Conservation (phyloP, 1,140 invertebrate species). For the Solen grandis region DNA sequence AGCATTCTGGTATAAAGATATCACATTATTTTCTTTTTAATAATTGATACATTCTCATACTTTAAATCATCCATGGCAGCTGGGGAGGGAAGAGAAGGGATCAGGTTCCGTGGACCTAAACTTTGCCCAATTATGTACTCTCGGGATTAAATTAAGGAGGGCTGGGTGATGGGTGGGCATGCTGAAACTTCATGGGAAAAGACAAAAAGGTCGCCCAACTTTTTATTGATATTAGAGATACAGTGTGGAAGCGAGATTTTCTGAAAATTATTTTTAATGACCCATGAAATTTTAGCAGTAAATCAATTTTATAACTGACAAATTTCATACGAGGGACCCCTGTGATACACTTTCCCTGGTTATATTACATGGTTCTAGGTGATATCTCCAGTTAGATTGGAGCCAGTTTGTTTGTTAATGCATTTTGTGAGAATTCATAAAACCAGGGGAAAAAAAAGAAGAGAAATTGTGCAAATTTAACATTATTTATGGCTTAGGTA, state of each 20-base stretch:
- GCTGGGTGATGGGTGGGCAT: slow-evolving; percentile 28
- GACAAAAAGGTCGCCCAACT: slow-evolving; percentile 23
- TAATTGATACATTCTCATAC: slow-evolving; percentile 49
- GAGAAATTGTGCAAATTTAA: no score
- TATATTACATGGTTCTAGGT: no score
- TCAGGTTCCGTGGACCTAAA: slow-evolving; percentile 10
- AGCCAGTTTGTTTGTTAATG: no score
- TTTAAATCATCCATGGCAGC: slow-evolving; percentile 28
- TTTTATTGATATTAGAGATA: slow-evolving; percentile 9
- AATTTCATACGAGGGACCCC: slow-evolving; percentile 27
- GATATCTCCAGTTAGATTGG: no score
- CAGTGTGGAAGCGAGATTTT: slow-evolving; percentile 16
- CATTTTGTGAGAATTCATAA: no score
- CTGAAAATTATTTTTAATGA: slow-evolving; percentile 52
- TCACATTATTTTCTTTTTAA: slow-evolving; percentile 52
- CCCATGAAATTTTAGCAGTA: slow-evolving; percentile 39
- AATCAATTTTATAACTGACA: slow-evolving; percentile 32
- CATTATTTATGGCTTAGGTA: no score
- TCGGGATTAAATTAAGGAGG: no score
- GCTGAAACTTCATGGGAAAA: slow-evolving; percentile 48
- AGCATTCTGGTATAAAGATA: slow-evolving; percentile 1
- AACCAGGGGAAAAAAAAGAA: no score
- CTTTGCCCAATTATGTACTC: no score
- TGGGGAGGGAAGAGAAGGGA: slow-evolving; percentile 31
- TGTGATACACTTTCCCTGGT: slow-evolving; percentile 22